A percentile compares a stretch with the other conserved stretches of the same genome.
phyloP scores from a whole-genome alignment of 2,113 vertebrate species.

The Callocephalon fimbriatum region DNA sequence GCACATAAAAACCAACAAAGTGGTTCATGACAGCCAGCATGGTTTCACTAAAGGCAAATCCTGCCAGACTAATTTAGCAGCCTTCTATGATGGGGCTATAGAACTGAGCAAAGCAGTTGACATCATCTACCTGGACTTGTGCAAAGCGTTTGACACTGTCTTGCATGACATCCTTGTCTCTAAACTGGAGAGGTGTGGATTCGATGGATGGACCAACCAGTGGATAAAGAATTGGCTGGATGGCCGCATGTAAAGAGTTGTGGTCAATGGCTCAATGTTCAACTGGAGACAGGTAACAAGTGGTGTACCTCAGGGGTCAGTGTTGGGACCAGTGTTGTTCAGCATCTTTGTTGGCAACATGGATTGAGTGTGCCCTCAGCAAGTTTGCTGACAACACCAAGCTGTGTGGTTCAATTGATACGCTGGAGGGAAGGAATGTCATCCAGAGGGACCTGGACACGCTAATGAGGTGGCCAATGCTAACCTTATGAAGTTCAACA shows the following conservation, averaged over 20 bases:
- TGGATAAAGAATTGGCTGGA: not conserved
- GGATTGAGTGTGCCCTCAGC: not conserved
- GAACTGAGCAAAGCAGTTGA: not conserved
- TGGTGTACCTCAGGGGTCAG: not conserved
- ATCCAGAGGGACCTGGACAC: not conserved
- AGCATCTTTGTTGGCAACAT: not conserved
- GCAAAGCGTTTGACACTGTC: not conserved
- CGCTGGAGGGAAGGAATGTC: not conserved
- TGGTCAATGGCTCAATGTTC: not conserved
- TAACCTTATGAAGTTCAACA: not conserved
- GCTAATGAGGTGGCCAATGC: not conserved
- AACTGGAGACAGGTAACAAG: not conserved
- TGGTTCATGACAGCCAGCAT: not conserved
- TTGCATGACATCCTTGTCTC: not conserved
- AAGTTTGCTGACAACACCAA: not conserved
- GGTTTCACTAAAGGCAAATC: not conserved
- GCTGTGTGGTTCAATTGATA: not conserved
- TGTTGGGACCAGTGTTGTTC: not conserved
- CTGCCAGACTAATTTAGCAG: not conserved
- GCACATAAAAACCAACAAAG: not conserved
- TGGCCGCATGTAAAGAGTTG: not conserved
- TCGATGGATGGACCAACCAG: not conserved
- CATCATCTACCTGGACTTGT: not conserved
- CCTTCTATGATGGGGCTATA: not conserved
- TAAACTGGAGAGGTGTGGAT: not conserved